A percentile compares a stretch with the other conserved stretches of the same genome.
Evolutionary conservation across 2,888 invertebrate species (phyloP).

Genomic region (Yponomeuta malinellus): DNA sequence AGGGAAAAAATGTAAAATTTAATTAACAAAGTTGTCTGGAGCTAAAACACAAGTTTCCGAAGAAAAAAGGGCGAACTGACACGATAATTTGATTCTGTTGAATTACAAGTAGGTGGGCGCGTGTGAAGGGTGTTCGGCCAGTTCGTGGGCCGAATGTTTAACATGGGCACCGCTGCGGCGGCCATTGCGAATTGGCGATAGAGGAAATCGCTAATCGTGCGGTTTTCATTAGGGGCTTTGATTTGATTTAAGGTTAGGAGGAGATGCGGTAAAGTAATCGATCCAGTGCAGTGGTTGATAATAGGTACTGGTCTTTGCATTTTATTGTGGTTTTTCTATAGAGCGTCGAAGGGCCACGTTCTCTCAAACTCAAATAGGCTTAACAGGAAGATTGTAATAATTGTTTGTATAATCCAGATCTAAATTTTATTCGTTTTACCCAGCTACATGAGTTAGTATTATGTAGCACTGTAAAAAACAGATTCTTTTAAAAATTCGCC

Average conservation of each 20-base stretch:
- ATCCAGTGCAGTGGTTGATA: background rate
- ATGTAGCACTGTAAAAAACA: no score
- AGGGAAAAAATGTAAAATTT: constrained; percentile 63
- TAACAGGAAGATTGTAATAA: no score
- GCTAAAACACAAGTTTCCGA: constrained; percentile 70
- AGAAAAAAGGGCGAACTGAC: constrained; percentile 69
- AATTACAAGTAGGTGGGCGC: constrained; percentile 57
- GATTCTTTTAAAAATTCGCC: no score
- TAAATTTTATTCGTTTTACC: no score
- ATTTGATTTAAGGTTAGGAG: background rate
- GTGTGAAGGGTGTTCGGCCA: constrained; percentile 39
- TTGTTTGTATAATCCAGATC: no score
- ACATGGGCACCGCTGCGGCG: background rate
- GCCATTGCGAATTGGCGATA: background rate
- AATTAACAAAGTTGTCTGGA: constrained; percentile 70
- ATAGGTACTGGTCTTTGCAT: background rate
- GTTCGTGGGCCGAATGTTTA: constrained; percentile 43
- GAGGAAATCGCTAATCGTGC: constrained; percentile 2
- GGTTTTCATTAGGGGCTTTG: background rate
- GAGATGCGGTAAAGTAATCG: background rate
- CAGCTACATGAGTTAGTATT: no score
- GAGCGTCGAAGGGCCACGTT: no score
- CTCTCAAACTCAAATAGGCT: no score
- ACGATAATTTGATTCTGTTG: constrained; percentile 68
- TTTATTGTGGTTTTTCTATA: no score